phyloP scores from a whole-genome alignment of 2,113 vertebrate species.

The Caranx melampygus region DNA sequence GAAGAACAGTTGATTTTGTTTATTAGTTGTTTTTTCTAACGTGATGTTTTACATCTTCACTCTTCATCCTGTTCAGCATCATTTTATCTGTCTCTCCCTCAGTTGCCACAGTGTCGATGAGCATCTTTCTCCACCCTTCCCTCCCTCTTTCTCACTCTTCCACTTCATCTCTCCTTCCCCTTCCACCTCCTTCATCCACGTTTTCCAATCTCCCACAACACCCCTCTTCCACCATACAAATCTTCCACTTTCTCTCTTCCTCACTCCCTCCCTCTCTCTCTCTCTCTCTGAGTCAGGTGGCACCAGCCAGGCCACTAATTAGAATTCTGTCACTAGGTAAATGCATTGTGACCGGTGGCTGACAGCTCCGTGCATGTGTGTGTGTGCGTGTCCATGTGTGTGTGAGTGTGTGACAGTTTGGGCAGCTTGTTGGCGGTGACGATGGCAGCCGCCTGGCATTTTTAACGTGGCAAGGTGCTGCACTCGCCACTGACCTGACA shows the following conservation, averaged over 20 bases:
- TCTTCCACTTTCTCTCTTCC: slow-evolving; percentile 60
- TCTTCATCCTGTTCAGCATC: slow-evolving; percentile 16
- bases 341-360: slow-evolving; percentile 97
- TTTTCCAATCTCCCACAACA: slow-evolving; percentile 64
- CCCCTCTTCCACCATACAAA: slow-evolving; percentile 70
- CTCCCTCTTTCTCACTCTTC: slow-evolving; percentile 23
- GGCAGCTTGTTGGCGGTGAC: slow-evolving; percentile 89
- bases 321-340: slow-evolving; percentile 99
- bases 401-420: slow-evolving; percentile 88
- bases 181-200: slow-evolving; percentile 67
- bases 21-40: neutral
- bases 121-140: slow-evolving; percentile 26
- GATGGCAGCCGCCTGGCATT: slow-evolving; percentile 96
- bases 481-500: slow-evolving; percentile 88
- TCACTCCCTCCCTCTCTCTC: slow-evolving; percentile 64
- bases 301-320: slow-evolving; percentile 97
- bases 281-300: slow-evolving; percentile 80
- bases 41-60: neutral
- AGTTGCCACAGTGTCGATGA: slow-evolving; percentile 29
- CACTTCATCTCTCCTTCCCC: slow-evolving; percentile 56
- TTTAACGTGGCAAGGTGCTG: slow-evolving; percentile 93
- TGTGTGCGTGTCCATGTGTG: slow-evolving; percentile 77
- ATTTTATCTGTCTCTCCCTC: slow-evolving; percentile 52
- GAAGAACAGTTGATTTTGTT: slow-evolving; percentile 35
- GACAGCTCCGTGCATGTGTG: slow-evolving; percentile 82